A percentile compares a stretch with the other conserved stretches of the same genome.
phyloP scores from a whole-genome alignment of 2,888 invertebrate species.

The Luffia ferchaultella region DNA sequence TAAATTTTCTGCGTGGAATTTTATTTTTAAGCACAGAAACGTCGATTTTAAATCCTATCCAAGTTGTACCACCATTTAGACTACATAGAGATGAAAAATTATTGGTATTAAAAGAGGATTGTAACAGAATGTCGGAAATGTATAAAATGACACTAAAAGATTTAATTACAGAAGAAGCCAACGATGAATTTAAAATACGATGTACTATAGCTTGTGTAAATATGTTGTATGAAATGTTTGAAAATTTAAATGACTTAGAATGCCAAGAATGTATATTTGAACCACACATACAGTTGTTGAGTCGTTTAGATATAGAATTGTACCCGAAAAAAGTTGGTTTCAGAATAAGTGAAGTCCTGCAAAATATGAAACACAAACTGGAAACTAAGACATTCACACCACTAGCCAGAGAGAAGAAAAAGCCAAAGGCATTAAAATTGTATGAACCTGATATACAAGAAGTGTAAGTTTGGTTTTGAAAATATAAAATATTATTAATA shows the following conservation, averaged over 20 bases:
- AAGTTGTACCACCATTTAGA: conserved; percentile 75
- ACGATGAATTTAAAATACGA: conserved; percentile 72
- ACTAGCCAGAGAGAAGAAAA: conserved; percentile 69
- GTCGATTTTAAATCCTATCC: conserved; percentile 62
- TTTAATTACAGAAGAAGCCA: conserved; percentile 56
- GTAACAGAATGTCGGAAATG: conserved; percentile 35
- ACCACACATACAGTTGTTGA: conserved; percentile 62
- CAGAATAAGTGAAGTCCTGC: conserved; percentile 40
- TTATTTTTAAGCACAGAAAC: conserved; percentile 76
- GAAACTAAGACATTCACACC: conserved; percentile 65
- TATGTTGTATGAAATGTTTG: conserved; percentile 67
- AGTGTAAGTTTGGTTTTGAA: conserved; percentile 69
- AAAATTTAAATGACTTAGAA: conserved; percentile 50
- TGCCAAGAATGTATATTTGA: conserved; percentile 56
- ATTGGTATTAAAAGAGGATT: conserved; percentile 64
- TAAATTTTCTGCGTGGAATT: conserved; percentile 82
- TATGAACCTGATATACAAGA: conserved; percentile 88
- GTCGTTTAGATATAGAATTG: conserved; percentile 61
- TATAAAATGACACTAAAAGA: conserved; percentile 64
- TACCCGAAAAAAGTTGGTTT: conserved; percentile 69
- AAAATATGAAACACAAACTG: conserved; percentile 55
- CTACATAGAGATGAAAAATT: conserved; percentile 58
- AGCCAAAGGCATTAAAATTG: conserved; percentile 81
- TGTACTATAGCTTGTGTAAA: conserved; percentile 61
- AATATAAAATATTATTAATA: conserved; percentile 20